Percentiles rank a stretch among this genome's conserved stretches.
These are phyloP conservation scores for Pinctada fucata DNA, from an alignment of 2,888 invertebrate species.

Conservation along the genomic window DNA sequence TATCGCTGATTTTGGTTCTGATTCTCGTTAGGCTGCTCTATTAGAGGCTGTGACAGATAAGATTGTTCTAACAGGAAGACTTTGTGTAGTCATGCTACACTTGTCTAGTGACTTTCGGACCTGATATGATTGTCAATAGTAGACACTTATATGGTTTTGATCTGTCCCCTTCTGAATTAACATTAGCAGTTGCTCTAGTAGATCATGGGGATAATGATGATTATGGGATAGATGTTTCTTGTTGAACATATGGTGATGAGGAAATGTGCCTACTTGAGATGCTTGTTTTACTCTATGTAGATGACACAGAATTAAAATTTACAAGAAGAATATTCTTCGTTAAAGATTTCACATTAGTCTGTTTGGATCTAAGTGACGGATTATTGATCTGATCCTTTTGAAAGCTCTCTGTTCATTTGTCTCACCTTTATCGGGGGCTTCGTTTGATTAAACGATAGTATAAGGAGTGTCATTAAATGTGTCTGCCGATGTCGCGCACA, in stretches of 20 bases:
- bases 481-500: slow-evolving; percentile 26
- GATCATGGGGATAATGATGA: slow-evolving; percentile 78
- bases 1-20: too few species aligned
- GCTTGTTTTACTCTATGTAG: slow-evolving; percentile 90
- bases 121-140: slow-evolving; percentile 96
- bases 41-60: slow-evolving; percentile 89
- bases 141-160: slow-evolving; percentile 89
- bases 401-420: slow-evolving; percentile 17
- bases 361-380: slow-evolving; percentile 89
- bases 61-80: slow-evolving; percentile 91
- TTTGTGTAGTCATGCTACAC: slow-evolving; percentile 95
- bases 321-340: slow-evolving; percentile 96
- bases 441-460: slow-evolving; percentile 40
- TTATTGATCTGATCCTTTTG: slow-evolving; percentile 18
- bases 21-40: slow-evolving; percentile 83
- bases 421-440: slow-evolving; percentile 29
- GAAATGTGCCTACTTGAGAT: slow-evolving; percentile 79
- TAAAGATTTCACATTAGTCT: slow-evolving; percentile 97
- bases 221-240: slow-evolving; percentile 59
- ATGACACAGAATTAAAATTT: slow-evolving; percentile 96
- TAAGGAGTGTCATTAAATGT: slow-evolving; percentile 33
- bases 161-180: slow-evolving; percentile 22
- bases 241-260: slow-evolving; percentile 81
- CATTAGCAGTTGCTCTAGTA: slow-evolving; percentile 74
- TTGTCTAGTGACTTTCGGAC: slow-evolving; percentile 94